These are phyloP conservation scores for Drosophila ogumai DNA, from an alignment of 1,140 invertebrate genomes.

Conservation along the genomic window DNA sequence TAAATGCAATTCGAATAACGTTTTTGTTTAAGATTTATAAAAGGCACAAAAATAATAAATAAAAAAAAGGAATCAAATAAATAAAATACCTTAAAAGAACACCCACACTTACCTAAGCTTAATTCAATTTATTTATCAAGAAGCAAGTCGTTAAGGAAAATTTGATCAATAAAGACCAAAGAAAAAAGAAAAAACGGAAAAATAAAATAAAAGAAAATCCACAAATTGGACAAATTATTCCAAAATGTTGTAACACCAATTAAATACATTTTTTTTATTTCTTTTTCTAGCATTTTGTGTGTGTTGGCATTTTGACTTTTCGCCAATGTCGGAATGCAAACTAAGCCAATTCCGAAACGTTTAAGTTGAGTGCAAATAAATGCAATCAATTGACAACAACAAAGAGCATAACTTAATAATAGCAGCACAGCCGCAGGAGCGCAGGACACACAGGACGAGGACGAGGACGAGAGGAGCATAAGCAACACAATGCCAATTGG, in stretches of 20 bases:
- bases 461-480: slow-evolving; percentile 7
- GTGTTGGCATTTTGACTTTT: slow-evolving; percentile 23
- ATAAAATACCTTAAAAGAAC: too few species aligned
- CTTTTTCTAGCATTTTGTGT: neutral
- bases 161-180: neutral
- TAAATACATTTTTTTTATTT: neutral
- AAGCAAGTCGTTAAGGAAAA: neutral
- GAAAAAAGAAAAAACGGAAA: neutral
- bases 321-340: slow-evolving; percentile 41
- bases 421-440: slow-evolving; percentile 5
- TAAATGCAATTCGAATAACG: too few species aligned
- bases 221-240: neutral
- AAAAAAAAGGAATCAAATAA: too few species aligned
- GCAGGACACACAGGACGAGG: neutral
- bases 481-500: slow-evolving; percentile 42
- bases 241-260: neutral
- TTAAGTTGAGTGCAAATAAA: slow-evolving; percentile 48
- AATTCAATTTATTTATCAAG: too few species aligned
- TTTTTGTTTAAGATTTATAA: too few species aligned
- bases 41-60: too few species aligned
- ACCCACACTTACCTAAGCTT: too few species aligned
- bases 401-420: slow-evolving; percentile 55
- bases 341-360: slow-evolving; percentile 48
- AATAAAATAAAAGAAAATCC: too few species aligned
- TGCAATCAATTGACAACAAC: slow-evolving; percentile 47